Evolutionary conservation across 2,888 invertebrate species (phyloP).

Genomic region (Gibbula magus): DNA sequence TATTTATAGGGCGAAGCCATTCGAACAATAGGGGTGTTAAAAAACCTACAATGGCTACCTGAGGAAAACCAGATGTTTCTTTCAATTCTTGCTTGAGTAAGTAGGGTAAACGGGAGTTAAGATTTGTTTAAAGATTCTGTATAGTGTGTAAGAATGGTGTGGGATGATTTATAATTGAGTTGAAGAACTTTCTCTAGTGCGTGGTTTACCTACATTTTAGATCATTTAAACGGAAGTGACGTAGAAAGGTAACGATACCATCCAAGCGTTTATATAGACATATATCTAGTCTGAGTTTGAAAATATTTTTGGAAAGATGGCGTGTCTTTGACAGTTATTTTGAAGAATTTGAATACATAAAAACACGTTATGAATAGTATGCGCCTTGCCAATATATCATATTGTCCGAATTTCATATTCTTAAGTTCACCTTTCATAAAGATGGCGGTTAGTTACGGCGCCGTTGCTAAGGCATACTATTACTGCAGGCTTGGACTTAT

Average conservation of each 20-base stretch:
- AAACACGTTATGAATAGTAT: too few species aligned
- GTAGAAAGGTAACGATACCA: not conserved
- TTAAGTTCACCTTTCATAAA: not conserved
- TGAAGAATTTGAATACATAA: too few species aligned
- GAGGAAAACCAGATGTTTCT: not conserved
- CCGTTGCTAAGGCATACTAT: conserved; percentile 12
- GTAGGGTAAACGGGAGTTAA: too few species aligned
- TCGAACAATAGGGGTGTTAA: not conserved
- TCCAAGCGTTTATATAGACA: not conserved
- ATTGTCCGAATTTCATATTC: too few species aligned
- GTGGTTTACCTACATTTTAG: not conserved
- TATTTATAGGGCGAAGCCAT: conserved; percentile 20
- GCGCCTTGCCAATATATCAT: too few species aligned
- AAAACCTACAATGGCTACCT: not conserved
- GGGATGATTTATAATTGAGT: too few species aligned
- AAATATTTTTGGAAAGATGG: too few species aligned
- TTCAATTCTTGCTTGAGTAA: too few species aligned
- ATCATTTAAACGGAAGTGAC: conserved; percentile 14
- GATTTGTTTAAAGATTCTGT: too few species aligned
- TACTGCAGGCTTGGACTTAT: conserved; percentile 2
- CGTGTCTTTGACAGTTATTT: too few species aligned
- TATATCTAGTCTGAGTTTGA: not conserved
- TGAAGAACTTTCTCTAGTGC: not conserved
- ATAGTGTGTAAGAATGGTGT: too few species aligned
- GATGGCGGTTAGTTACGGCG: not conserved